Conservation (phyloP, 2,888 invertebrate genomes). For the Lymantria dispar region DNA sequence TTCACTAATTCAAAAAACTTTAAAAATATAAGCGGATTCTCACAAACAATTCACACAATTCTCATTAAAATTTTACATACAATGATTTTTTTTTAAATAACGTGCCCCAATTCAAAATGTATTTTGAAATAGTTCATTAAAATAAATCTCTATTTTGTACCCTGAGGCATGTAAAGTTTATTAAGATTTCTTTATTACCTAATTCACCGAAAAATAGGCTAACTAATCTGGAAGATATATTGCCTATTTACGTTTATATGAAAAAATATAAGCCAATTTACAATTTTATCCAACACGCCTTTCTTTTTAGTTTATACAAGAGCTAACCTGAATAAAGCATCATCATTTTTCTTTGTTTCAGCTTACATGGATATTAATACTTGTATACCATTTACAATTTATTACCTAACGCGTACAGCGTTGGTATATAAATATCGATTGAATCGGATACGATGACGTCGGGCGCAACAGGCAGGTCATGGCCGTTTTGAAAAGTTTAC, state of each 20-base stretch:
- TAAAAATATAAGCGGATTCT: no score
- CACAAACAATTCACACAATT: no score
- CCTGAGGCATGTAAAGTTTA: slow-evolving; percentile 15
- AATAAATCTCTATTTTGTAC: slow-evolving; percentile 8
- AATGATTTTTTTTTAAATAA: no score
- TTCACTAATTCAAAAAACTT: no score
- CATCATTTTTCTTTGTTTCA: slow-evolving; percentile 13
- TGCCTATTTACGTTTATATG: slow-evolving; percentile 14
- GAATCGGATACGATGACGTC: slow-evolving; percentile 30
- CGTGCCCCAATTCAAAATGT: no score
- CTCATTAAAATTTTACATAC: no score
- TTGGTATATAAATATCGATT: slow-evolving; percentile 35
- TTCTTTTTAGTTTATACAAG: slow-evolving; percentile 15
- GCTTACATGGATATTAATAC: background rate
- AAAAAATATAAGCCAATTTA: slow-evolving; percentile 22
- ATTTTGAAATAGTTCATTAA: slow-evolving; percentile 16
- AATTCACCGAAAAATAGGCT: slow-evolving; percentile 9
- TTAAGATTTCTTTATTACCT: slow-evolving; percentile 15
- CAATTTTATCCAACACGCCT: slow-evolving; percentile 13
- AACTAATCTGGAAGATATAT: slow-evolving; percentile 16
- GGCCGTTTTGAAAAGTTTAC: slow-evolving; percentile 12
- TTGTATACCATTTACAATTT: slow-evolving; percentile 22
- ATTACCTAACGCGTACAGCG: slow-evolving; percentile 18
- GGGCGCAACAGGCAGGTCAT: slow-evolving; percentile 39
- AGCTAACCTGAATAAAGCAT: slow-evolving; percentile 7